Evolutionary conservation across 2,113 vertebrate genomes (phyloP).

Genomic region (human (Homo sapiens)): DNA sequence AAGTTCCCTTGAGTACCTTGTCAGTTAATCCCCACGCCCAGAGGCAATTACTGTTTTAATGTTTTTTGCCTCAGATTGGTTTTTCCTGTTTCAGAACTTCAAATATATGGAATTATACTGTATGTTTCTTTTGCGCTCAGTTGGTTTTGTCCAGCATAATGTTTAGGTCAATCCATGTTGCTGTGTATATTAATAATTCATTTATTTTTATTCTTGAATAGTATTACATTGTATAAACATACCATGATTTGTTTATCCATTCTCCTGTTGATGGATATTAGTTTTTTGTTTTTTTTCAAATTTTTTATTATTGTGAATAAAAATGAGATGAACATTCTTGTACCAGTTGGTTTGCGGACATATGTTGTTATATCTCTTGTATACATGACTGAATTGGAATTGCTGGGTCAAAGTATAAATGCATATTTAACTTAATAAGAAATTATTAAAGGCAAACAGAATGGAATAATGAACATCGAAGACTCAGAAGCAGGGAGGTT

Average conservation of each 20-base stretch:
- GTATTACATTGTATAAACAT: not conserved
- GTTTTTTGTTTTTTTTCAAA: not conserved
- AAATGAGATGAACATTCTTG: not conserved
- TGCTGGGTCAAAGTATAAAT: not conserved
- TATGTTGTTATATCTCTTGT: not conserved
- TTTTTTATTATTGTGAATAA: not conserved
- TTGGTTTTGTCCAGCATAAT: not conserved
- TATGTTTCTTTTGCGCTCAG: not conserved
- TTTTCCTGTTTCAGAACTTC: not conserved
- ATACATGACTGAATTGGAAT: not conserved
- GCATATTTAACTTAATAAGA: not conserved
- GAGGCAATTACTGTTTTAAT: not conserved
- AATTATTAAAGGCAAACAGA: not conserved
- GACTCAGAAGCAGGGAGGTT: too few relatives aligned
- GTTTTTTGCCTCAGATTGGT: not conserved
- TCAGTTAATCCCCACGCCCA: not conserved
- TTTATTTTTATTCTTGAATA: not conserved
- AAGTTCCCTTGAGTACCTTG: not conserved
- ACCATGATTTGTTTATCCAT: not conserved
- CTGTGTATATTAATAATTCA: not conserved
- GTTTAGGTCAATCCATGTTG: not conserved
- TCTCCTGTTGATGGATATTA: not conserved
- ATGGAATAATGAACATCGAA: too few relatives aligned
- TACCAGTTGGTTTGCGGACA: not conserved
- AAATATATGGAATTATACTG: not conserved